Base-by-base conservation (phyloP, 2,113 vertebrate genomes). In the Poeciliopsis turrubarensis region DNA sequence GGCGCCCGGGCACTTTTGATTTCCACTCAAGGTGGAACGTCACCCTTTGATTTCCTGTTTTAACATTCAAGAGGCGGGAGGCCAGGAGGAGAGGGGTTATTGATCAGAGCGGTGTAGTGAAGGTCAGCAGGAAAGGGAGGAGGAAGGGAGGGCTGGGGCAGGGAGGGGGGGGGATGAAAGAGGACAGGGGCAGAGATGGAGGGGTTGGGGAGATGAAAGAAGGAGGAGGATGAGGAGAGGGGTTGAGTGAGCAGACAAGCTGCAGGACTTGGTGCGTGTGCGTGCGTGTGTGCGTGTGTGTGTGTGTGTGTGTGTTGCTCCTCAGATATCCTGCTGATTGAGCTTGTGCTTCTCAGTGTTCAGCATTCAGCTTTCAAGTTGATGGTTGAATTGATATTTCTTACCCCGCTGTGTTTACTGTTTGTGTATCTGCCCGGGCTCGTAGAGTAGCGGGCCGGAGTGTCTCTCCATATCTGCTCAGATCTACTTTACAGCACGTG, bases 21-120 rank as follows among this genome's bases (percentile, higher is more conserved):
- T 98, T 97, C 93, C 94, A 96, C 96, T 97, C 94, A 95, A 96
- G 95, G 96, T 96, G 54, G 94, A 97, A 95, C 94, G 94, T 95
- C 95, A 95, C 95, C 91, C 96, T 98, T 98, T 98, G 96, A 98
- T 97, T 98, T 97, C 89, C 93, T 94, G 93, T 92, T 97, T 95
- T 92, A 94, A 94, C 92, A 95, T 94, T 94, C 93, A 93, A 95
- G 94, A 93, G 94, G 91, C 90, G 83, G 87, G 91, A 89, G 89
- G 92, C 93, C 88, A 95, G 95, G 95, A 95, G 94, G 95, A 97
- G 96, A 95, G 93, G 93, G 96, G 92, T 93, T 93, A 93, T 96
- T 92, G 94, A 96, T 97, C 96, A 95, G 95, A 94, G 96, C 86
- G 37, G 87, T 90, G 89, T 90, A 95, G 95, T 96, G 96, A 97